These are phyloP conservation scores for Leucozona laternaria DNA, from an alignment of 2,888 invertebrate species.

Conservation along the genomic window DNA sequence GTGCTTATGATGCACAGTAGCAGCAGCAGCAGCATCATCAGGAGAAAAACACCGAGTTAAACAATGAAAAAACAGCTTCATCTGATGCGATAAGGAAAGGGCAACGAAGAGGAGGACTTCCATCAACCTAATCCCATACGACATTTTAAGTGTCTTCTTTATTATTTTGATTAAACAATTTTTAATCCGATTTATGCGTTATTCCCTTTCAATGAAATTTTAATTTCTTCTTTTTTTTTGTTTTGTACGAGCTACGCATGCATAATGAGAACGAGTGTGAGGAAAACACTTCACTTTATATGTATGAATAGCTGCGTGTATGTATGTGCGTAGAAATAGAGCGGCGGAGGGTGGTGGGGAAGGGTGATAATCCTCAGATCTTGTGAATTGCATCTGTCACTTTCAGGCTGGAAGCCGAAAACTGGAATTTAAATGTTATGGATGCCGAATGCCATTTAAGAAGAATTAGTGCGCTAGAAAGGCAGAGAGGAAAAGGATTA, in stretches of 20 bases:
- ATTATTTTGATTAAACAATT: conserved; percentile 78
- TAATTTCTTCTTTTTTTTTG: conserved; percentile 55
- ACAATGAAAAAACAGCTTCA: conserved; percentile 31
- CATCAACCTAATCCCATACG: conserved; percentile 76
- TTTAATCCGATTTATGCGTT: conserved; percentile 77
- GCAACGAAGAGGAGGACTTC: background rate
- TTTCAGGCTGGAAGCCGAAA: conserved; percentile 43
- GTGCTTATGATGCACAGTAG: conserved; percentile 63
- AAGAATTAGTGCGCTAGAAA: conserved; percentile 67
- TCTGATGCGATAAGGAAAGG: background rate
- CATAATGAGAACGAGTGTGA: conserved; percentile 41
- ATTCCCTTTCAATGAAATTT: conserved; percentile 77
- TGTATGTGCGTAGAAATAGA: background rate
- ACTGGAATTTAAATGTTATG: conserved; percentile 43
- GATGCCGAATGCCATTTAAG: conserved; percentile 55
- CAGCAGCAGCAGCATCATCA: conserved; percentile 2
- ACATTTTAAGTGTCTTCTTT: conserved; percentile 77
- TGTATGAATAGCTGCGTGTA: conserved; percentile 8
- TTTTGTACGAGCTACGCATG: conserved; percentile 25
- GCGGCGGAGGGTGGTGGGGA: conserved; percentile 41
- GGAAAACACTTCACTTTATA: conserved; percentile 19
- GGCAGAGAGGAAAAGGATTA: conserved; percentile 71
- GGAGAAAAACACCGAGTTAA: conserved; percentile 20
- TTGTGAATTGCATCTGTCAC: conserved; percentile 74
- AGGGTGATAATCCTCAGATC: conserved; percentile 71